Base-by-base conservation (phyloP, 2,113 vertebrate genomes). In the Callipepla squamata region DNA sequence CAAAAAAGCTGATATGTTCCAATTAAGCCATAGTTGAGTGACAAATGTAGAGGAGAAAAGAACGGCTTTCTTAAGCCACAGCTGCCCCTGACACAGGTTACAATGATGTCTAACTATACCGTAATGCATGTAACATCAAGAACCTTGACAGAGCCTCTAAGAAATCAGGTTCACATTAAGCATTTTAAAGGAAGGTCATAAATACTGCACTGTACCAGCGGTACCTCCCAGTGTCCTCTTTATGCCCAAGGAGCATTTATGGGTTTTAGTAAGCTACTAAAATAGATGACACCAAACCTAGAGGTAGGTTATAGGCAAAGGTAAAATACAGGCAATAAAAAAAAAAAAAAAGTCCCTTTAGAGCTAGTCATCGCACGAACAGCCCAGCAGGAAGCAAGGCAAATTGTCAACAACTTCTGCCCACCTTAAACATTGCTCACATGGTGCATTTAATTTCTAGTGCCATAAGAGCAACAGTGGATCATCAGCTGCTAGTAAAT, bases 261-360 rank as follows among this genome's bases (percentile, higher is more conserved):
- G 61, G 66, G 53, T 84, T 87, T 55, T 89, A 95, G 70, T 81
- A 93, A 97, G 96, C 95, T 97, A 97, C 93, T 92, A 96, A 25
- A 53, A 95, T 85, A 77, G 93, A 90, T 96, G 95, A 96, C 51
- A 97, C 90, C 92, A 92, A 97, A 97, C 95, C 94, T 94, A 97
- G 97, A 97, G 96, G 97, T 97, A 97, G 96, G 95, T 96, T 97
- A 95, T 87, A 96, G 95, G 96, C 95, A 96, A 97, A 79, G 94
- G 85, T 91, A 96, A 96, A 68, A 96, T 89, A 95, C 80, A 92
- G 93, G 89, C 75, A 95, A 87, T 95, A 89, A 85, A 53, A 51
- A 1, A 87, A 51, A 1, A 87, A 95, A 89, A 85, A 57, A 40
- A 1, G 89, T 90, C 94, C 91, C 94, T 94, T 96, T 94, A 92